Evolutionary conservation across 2,888 invertebrate genomes (phyloP), one percentile per base, ranked within the genome.

Genomic region (Junonia oenone): DNA sequence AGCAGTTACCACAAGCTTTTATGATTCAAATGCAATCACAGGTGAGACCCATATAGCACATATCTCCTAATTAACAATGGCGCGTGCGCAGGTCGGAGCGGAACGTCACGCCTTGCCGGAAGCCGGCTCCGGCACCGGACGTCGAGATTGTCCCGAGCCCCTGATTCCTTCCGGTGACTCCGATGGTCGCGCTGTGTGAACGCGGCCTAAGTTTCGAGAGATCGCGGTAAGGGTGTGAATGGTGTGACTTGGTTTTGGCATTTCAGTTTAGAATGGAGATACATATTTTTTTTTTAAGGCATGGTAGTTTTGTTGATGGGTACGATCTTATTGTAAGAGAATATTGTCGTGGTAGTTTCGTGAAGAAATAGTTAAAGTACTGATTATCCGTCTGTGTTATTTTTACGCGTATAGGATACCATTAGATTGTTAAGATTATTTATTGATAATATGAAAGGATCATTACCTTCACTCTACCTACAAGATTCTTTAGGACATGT

Each of bases 91-190:
- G 75, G 82, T 78, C 78, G 77, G 75, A 78, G 65, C 62, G 70
- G 71, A 68, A 74, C 68, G 76, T 76, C 76, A 71, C 71, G 71
- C 71, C 73, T 75, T 75, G 73, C 74, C 86, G 87, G 87, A 86
- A 83, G 82, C 74, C 66, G 66, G 54, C 57, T 61, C 63, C 63
- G 68, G 66, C 47, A 61, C 83, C 86, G 88, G 89, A 88, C 82
- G 89, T 72, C 78, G 82, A 84, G 87, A 88, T 86, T 85, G 88
- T 80, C 78, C 75, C 80, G 80, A 81, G 83, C 81, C 84, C 83
- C 86, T 84, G 88, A 85, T 83, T 85, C 88, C 89, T 89, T 90
- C 89, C 89, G 89, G 84, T 77, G 79, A 72, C 73, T 69, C 67
- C 71, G 61, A 64, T 66, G 64, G 68, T 63, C 54, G 66, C 62